Evolutionary conservation across 2,113 vertebrate genomes (phyloP), one percentile per base, ranked within the genome.

Genomic region (Thalassarche chlororhynchos): DNA sequence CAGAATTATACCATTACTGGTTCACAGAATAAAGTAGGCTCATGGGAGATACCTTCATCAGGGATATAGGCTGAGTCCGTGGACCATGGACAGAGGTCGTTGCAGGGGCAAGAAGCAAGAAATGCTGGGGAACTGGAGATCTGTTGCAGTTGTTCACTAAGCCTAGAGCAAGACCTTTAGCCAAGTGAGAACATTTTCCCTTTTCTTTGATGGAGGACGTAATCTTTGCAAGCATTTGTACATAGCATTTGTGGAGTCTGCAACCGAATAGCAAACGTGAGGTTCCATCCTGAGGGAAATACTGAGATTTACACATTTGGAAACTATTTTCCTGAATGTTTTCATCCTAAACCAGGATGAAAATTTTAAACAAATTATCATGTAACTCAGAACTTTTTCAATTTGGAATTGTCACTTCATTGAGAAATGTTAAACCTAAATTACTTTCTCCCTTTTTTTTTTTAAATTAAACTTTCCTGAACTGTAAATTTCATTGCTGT

Each of bases 211-310:
- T 38, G 24, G n/a, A 77, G 26, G 12, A 40, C 26, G 12, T 3
- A n/a, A 46, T 12, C 23, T 71, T 83, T 80, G 5, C 10, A 77
- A 58, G 9, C n/a, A n/a, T 77, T 90, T 66, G 5, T 38, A 13
- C 9, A 14, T 11, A 61, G 16, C 10, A 66, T 62, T 77, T 79
- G 17, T 49, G 28, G 4, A 46, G 5, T 46, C 20, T 75, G 42
- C 14, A 66, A 29, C 16, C 0, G 2, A 89, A 54, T 4, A n/a
- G 5, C 7, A 58, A 90, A 57, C 0, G 0, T 24, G 34, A 94
- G 6, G 1, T 70, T 88, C 20, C 10, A 5, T 26, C 15, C 31
- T 47, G 49, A 69, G 28, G 40, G 25, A 91, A 91, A 57, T 17
- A 54, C 9, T 51, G 55, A 78, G 40, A 71, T 71, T 77, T 70